Base-by-base conservation (phyloP, 2,888 invertebrate species). In the Apamea sordens region DNA sequence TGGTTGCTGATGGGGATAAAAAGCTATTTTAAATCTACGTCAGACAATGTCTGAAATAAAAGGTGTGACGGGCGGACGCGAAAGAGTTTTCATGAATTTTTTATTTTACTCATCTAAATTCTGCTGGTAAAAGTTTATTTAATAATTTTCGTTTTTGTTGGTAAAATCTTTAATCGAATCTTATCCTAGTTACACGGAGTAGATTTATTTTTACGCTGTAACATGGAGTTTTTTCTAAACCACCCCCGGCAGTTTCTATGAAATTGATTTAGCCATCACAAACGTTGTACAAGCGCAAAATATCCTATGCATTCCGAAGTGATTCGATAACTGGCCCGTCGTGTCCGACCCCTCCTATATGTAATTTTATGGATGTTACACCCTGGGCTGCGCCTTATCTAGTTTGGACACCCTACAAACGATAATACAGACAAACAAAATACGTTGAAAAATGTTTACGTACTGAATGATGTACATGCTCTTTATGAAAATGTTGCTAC, bases 271-370 rank as follows among this genome's bases (percentile, higher is more conserved):
- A 91, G 79, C 86, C 88, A 73, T 87, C 83, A 88, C 81, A 89
- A 76, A 86, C 88, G 88, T 90, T 91, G 88, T 89, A 90, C 87
- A 85, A 90, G 93, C 93, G 92, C 88, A 92, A 94, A 95, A 94
- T 94, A 93, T 94, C 93, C 94, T 92, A 95, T 95, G 94, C 94
- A 95, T 95, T 94, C 93, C 92, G 88, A 91, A 94, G 93, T 94
- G 94, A 95, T 94, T 94, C 93, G 91, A 95, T 95, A 94, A 94
- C 93, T 92, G 92, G 91, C 92, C 92, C 91, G 73, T 90, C 89
- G 91, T 87, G 91, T 86, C 73, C 82, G 28, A 79, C 92, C 92
- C 94, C 91, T 84, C 77, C 80, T 86, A 61, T 88, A 91, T 89
- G 93, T 94, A 92, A 95, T 95, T 95, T 94, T 94, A 93, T 93